phyloP scores from a whole-genome alignment of 2,888 invertebrate genomes.

The Phyto melanocephala region DNA sequence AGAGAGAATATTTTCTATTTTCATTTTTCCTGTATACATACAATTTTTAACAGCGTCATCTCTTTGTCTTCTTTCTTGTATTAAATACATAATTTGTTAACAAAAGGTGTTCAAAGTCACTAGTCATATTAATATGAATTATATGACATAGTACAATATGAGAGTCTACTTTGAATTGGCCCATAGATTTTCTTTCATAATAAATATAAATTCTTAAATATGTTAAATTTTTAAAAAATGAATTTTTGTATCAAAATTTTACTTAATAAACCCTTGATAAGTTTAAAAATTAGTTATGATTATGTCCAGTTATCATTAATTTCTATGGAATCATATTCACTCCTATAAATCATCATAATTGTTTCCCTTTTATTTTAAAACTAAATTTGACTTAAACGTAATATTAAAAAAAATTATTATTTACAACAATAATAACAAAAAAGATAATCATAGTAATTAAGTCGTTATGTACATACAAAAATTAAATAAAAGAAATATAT shows the following conservation, averaged over 20 bases:
- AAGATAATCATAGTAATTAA: conserved; percentile 7
- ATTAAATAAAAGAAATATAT: too few relatives aligned
- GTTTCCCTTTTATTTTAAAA: neutral
- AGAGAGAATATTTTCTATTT: too few relatives aligned
- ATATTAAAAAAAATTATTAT: conserved; percentile 32
- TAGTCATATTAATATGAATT: too few relatives aligned
- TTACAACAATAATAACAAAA: conserved; percentile 46
- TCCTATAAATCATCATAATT: neutral
- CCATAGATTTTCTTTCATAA: too few relatives aligned
- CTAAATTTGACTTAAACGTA: conserved; percentile 1
- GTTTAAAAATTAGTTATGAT: neutral
- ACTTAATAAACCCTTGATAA: neutral
- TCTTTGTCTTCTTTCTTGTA: too few relatives aligned
- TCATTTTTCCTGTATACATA: too few relatives aligned
- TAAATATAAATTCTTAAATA: too few relatives aligned
- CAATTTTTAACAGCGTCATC: too few relatives aligned
- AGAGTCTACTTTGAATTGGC: too few relatives aligned
- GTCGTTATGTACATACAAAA: conserved; percentile 10
- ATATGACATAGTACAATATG: too few relatives aligned
- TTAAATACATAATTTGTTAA: too few relatives aligned
- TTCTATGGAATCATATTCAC: neutral
- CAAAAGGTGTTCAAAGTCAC: too few relatives aligned
- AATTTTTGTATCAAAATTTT: neutral
- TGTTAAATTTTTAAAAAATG: neutral
- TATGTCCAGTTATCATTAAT: neutral